Evolutionary conservation across 2,888 invertebrate species (phyloP), one percentile per base, ranked within the genome.

Genomic region (Microctonus brassicae): DNA sequence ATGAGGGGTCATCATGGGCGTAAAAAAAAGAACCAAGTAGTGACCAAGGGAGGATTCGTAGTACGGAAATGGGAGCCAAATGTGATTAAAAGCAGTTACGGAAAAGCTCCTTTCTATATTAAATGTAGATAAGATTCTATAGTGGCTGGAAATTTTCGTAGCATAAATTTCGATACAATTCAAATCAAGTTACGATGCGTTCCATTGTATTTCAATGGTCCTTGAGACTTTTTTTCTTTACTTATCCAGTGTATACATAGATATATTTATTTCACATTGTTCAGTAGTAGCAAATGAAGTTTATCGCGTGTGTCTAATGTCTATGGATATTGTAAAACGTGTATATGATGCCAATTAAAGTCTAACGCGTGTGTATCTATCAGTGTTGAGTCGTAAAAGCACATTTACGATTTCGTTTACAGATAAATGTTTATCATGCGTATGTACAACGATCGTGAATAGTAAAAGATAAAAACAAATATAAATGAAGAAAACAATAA

Each of bases 351-450:
- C 69, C 62, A 69, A 69, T 69, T 69, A 69, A 69, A 47, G 1
- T 7, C 17, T 47, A 9, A 53, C 29, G 61, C 22, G 22, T 47
- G 26, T 26, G 39, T 55, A 55, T 62, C 42, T 33, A 55, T 55
- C 34, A 33, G 60, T 29, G 67, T 26, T 33, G 67, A 33, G 57
- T 66, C 57, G 42, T 66, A 55, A 66, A 57, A 39, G n/a, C 6
- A 13, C n/a, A 47, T 66, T 66, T 66, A 66, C 36, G 66, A 57
- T 36, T 34, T 4, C 36, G 57, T 57, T 57, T 57, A 22, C 13
- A 39, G 20, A 66, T 62, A 62, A 69, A 69, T 69, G 69, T 69
- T 69, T 69, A 69, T 17, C 39, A 39, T 66, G 34, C 29, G 63
- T 52, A 17, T 52, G 17, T n/a, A 6, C 13, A 39, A 39, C 5